Conservation (phyloP, 2,888 invertebrate species). For the Conus canariensis region DNA sequence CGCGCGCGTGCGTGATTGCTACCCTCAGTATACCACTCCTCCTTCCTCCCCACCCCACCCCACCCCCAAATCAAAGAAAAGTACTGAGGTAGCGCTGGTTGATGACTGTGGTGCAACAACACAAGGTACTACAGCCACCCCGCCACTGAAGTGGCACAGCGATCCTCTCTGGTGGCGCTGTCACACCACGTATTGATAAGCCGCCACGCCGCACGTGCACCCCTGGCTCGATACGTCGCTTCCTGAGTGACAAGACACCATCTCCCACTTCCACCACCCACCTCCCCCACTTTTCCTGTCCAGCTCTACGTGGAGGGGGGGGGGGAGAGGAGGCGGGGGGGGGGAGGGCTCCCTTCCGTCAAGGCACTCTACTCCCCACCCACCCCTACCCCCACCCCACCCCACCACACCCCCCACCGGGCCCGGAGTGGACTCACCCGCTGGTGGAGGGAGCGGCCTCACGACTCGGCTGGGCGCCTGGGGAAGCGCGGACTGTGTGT, state of each 20-base stretch:
- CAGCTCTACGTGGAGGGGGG: not conserved
- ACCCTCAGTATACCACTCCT: too few species aligned
- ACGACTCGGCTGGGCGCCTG: not conserved
- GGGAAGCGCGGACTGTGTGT: conserved; percentile 16
- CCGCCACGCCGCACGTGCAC: conserved; percentile 11
- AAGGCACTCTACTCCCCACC: not conserved
- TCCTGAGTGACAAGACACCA: not conserved
- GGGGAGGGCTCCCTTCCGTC: not conserved
- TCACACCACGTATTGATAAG: conserved; percentile 3
- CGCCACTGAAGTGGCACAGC: not conserved
- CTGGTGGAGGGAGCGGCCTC: conserved; percentile 21
- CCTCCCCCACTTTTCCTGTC: not conserved
- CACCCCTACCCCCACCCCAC: not conserved
- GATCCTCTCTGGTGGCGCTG: too few species aligned
- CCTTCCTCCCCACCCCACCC: too few species aligned
- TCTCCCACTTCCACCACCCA: not conserved
- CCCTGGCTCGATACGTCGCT: not conserved
- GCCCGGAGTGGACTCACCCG: conserved; percentile 29
- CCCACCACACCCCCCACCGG: not conserved
- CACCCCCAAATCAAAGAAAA: not conserved
- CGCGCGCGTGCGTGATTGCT: conserved; percentile 10
- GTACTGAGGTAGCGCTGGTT: not conserved
- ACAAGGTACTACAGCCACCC: not conserved
- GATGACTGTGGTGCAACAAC: not conserved
- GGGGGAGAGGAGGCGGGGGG: too few species aligned